Evolutionary conservation across 2,797 vertebrate species (phyloP), one percentile per base, ranked within the genome.

Genomic region (Oryzias sinensis): DNA sequence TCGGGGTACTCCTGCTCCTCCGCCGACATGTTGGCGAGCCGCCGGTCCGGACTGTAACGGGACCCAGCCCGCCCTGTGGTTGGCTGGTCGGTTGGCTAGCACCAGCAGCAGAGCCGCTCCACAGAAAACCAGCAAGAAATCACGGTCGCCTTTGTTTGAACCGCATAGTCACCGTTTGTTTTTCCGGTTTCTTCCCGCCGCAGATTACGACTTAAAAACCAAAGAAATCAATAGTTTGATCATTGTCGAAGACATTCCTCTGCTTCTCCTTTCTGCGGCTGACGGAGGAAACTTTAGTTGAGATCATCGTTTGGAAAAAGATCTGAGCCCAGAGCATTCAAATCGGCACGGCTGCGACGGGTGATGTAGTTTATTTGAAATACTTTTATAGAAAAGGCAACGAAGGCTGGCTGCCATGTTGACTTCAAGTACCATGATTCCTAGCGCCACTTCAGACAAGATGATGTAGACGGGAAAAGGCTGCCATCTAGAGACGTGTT

Each of bases 1-100:
- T 90, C 91, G 65, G 90, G 57, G 76, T 91, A 95, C 15, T 95
- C 94, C 77, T 91, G 92, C 57, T 96, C 94, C 70, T 95, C 93
- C 84, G 79, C 87, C 54, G 94, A 93, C 92, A 93, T 94, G 70
- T 89, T 87, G 83, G 74, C 70, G 80, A 76, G 74, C 64, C 70
- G 73, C 81, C 68, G 81, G 70, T 76, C 83, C 13, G 50, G 7
- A 52, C 70, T 5, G 58, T 83, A 84, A 87, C 77, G 83, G 83
- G 86, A 89, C 83, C 88, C 75, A 86, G 80, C 88, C 90, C 90
- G 80, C 88, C 90, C 90, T 67, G n/a, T n/a, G 73, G 56, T 56
- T 57, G 52, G 53, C 49, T 27, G 37, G 40, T 37, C 25, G 50
- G 16, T 13, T n/a, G 56, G 15, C n/a, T 49, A 17, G 49, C 49